Conservation (phyloP, 2,888 invertebrate species). For the Reticulitermes lucifugus region DNA sequence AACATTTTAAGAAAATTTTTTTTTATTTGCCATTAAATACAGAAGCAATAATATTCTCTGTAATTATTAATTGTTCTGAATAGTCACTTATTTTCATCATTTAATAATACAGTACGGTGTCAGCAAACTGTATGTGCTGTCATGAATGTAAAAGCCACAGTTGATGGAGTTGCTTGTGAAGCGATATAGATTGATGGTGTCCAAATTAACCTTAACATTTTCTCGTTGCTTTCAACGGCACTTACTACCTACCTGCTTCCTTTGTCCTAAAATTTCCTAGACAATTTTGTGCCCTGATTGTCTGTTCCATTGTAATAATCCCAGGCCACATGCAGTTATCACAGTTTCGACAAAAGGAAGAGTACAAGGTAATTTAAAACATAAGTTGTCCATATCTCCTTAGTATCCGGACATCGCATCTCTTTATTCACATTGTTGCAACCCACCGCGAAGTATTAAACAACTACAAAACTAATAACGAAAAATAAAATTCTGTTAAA, state of each 20-base stretch:
- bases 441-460: conserved; percentile 25
- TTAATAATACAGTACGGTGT: no score
- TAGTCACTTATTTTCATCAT: no score
- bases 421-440: conserved; percentile 37
- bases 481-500: conserved; percentile 38
- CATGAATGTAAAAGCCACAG: no score
- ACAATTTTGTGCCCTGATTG: neutral
- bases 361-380: conserved; percentile 17
- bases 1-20: no score
- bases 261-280: neutral
- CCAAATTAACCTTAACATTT: neutral
- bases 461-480: conserved; percentile 19
- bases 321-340: neutral
- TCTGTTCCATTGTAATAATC: neutral
- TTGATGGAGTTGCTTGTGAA: neutral
- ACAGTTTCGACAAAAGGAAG: neutral
- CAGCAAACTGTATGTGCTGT: no score
- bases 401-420: conserved; percentile 4
- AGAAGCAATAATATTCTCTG: no score
- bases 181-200: neutral
- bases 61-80: no score
- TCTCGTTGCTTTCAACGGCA: neutral
- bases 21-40: no score
- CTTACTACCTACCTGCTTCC: neutral
- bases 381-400: conserved; percentile 25